Percentiles rank a stretch among this genome's conserved stretches.
Conservation (phyloP, 2,113 vertebrate species). For the Cryptotis parvus region DNA sequence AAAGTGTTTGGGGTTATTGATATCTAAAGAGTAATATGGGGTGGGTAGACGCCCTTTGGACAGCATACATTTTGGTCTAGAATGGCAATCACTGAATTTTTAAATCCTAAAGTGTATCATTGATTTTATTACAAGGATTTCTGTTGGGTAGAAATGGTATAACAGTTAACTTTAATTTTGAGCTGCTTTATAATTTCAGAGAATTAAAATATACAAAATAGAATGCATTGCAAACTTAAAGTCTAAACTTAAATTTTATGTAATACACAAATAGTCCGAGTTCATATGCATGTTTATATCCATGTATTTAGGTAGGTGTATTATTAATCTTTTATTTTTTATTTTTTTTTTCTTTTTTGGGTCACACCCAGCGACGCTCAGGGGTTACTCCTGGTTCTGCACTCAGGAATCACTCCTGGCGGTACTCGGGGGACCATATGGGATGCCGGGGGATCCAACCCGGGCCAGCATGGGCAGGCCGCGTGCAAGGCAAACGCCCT, state of each 20-base stretch:
- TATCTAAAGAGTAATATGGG: background rate
- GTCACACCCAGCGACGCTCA: too few species aligned
- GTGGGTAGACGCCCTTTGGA: background rate
- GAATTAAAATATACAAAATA: background rate
- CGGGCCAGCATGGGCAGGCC: too few species aligned
- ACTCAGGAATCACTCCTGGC: too few species aligned
- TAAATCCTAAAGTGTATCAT: background rate
- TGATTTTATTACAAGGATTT: constrained; percentile 8
- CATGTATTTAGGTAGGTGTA: background rate
- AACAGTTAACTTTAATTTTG: background rate
- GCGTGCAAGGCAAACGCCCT: too few species aligned
- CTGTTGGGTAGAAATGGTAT: background rate
- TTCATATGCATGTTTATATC: background rate
- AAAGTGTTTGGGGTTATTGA: background rate
- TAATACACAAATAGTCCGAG: background rate
- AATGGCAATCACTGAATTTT: background rate
- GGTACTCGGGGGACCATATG: too few species aligned
- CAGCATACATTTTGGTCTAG: background rate
- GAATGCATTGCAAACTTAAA: background rate
- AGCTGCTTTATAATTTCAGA: constrained; percentile 38
- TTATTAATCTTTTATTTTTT: background rate
- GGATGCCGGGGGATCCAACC: too few species aligned
- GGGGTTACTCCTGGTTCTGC: too few species aligned
- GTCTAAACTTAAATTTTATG: background rate
- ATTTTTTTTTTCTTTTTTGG: too few species aligned